Conservation (phyloP, 2,797 vertebrate species). For the Rhinogobio ventralis region DNA sequence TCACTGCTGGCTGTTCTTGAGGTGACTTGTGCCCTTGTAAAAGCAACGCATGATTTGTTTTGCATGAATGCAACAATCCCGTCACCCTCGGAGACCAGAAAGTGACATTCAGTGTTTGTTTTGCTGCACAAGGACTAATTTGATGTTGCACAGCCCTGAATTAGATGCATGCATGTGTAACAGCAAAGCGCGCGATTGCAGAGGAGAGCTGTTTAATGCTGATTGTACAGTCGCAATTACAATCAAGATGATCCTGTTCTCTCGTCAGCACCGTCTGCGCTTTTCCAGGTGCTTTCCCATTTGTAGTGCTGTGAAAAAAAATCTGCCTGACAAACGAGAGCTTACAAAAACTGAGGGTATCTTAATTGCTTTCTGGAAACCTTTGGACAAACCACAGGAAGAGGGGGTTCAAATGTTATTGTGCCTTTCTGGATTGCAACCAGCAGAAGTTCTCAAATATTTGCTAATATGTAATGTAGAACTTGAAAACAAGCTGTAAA, state of each 20-base stretch:
- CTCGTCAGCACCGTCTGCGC: background rate
- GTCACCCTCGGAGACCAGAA: background rate
- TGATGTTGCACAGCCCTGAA: conserved; percentile 49
- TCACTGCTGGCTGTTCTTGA: background rate
- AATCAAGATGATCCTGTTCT: conserved; percentile 51
- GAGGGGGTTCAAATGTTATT: background rate
- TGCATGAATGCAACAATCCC: conserved; percentile 15
- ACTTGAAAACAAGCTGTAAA: conserved; percentile 17
- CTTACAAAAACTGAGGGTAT: conserved; percentile 10
- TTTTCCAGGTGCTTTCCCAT: conserved; percentile 46
- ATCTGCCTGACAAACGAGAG: background rate
- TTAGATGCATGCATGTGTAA: conserved; percentile 41
- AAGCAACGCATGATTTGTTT: conserved; percentile 7
- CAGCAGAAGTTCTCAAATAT: conserved; percentile 17
- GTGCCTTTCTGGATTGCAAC: background rate
- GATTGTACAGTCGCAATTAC: conserved; percentile 58
- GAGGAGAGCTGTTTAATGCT: conserved; percentile 49
- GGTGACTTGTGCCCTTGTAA: conserved; percentile 19
- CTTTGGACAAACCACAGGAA: background rate
- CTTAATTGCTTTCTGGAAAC: conserved; percentile 18
- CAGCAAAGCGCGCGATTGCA: conserved; percentile 22
- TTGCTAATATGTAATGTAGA: conserved; percentile 18
- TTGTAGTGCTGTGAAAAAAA: background rate
- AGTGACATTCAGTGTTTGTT: conserved; percentile 31
- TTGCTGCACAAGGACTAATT: conserved; percentile 48